These are phyloP conservation scores for Larimichthys polyactis DNA, from an alignment of 2,113 vertebrate species.

Conservation along the genomic window DNA sequence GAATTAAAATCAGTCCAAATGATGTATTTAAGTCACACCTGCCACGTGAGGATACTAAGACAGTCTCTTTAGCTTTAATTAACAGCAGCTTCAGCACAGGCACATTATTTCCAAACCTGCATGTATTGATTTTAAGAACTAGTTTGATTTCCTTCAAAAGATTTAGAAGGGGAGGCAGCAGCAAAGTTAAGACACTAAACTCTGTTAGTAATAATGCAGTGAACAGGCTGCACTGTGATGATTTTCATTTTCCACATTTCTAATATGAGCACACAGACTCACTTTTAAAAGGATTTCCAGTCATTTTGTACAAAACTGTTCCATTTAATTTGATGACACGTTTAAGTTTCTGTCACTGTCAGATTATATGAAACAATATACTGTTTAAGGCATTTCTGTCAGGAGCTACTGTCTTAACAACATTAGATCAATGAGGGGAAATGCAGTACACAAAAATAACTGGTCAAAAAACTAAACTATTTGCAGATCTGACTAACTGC, in stretches of 20 bases:
- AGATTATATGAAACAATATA: neutral
- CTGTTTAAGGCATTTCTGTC: neutral
- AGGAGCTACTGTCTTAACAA: neutral
- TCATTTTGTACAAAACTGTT: neutral
- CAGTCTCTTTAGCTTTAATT: conserved; percentile 26
- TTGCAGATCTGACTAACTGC: conserved; percentile 4
- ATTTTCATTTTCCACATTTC: neutral
- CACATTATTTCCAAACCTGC: neutral
- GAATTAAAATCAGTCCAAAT: conserved; percentile 3
- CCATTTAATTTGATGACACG: neutral
- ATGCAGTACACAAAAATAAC: neutral
- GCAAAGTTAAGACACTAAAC: neutral
- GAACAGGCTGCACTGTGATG: neutral
- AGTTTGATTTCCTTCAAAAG: neutral
- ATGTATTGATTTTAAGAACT: neutral
- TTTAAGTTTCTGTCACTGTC: neutral
- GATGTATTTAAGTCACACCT: conserved; percentile 11
- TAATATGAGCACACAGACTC: neutral
- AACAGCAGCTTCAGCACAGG: neutral
- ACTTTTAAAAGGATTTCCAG: neutral
- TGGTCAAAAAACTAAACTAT: neutral
- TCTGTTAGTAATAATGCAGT: neutral
- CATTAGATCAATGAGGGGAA: neutral
- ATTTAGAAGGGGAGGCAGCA: neutral
- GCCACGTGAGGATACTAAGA: conserved; percentile 7